Percentiles rank a stretch among this genome's conserved stretches.
Evolutionary conservation across 2,888 invertebrate genomes (phyloP).

Genomic region (Ferdinandea cuprea): DNA sequence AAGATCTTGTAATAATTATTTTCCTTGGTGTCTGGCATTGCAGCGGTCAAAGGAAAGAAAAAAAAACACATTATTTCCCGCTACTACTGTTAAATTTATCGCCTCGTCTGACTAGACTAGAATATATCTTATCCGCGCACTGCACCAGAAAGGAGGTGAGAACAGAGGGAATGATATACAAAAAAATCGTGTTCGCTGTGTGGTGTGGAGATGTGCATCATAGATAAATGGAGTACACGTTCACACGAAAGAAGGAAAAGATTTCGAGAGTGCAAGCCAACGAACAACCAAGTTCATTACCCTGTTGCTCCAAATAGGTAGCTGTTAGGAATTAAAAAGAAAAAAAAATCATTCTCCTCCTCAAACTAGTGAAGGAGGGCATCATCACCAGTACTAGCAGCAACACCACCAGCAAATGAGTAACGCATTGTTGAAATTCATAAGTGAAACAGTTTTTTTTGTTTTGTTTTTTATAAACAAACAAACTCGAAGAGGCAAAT

Average conservation of each 20-base stretch:
- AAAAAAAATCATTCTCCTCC: not conserved
- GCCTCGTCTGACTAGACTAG: conserved; percentile 36
- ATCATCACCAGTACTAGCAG: not conserved
- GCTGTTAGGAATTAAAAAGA: conserved; percentile 6
- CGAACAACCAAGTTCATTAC: conserved; percentile 61
- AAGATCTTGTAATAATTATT: conserved; percentile 57
- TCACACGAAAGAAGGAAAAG: conserved; percentile 22
- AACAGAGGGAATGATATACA: conserved; percentile 41
- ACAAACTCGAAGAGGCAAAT: conserved; percentile 3
- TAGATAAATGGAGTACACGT: conserved; percentile 57
- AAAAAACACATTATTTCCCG: conserved; percentile 1
- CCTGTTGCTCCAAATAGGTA: conserved; percentile 52
- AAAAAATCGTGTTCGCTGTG: conserved; percentile 8
- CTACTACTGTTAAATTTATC: conserved; percentile 44
- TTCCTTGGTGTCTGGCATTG: conserved; percentile 34
- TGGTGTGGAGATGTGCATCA: conserved; percentile 49
- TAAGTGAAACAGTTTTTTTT: conserved; percentile 22
- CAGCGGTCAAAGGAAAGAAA: conserved; percentile 10
- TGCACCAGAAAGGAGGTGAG: conserved; percentile 46
- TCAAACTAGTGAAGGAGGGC: not conserved
- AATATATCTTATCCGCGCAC: conserved; percentile 47
- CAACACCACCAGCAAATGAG: not conserved
- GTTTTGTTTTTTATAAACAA: conserved; percentile 32
- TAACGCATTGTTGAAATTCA: conserved; percentile 29
- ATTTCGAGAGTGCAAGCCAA: conserved; percentile 1